Conservation (phyloP, 2,888 invertebrate genomes). For the Trichogramma dendrolimi region DNA sequence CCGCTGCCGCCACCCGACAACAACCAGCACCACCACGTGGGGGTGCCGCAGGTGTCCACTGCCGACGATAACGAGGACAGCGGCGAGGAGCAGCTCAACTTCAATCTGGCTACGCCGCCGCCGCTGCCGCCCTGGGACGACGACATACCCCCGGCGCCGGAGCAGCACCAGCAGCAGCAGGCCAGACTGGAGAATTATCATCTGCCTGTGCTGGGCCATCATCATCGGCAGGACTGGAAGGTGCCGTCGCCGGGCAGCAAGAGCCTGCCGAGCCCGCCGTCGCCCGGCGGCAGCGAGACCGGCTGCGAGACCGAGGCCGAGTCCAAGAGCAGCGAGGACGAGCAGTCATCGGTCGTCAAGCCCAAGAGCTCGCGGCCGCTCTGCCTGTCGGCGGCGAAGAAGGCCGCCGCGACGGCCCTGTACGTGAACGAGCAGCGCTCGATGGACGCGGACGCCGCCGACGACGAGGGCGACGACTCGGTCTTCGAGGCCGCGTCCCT, state of each 20-base stretch:
- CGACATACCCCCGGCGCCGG: conserved; percentile 7
- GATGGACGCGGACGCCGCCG: conserved; percentile 40
- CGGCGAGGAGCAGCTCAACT: background rate
- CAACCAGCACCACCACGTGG: conserved; percentile 3
- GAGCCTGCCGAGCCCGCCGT: conserved; percentile 26
- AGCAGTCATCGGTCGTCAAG: conserved; percentile 3
- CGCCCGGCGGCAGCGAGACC: conserved; percentile 13
- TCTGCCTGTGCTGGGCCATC: background rate
- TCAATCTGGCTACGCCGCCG: background rate
- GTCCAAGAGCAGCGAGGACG: conserved; percentile 25
- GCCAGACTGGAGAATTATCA: background rate
- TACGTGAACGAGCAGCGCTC: conserved; percentile 2
- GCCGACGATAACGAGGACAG: background rate
- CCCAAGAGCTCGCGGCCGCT: background rate
- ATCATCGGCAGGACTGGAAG: conserved; percentile 8
- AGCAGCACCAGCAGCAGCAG: background rate
- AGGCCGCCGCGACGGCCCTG: background rate
- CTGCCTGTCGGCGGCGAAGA: background rate
- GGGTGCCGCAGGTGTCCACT: background rate
- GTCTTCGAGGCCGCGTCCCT: conserved; percentile 42
- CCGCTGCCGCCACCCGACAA: conserved; percentile 22
- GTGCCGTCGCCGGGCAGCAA: conserved; percentile 25
- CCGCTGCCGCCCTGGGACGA: conserved; percentile 23
- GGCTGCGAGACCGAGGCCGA: conserved; percentile 23
- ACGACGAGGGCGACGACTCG: conserved; percentile 49